Conservation (phyloP, 1,140 invertebrate species). For the Zaprionus kolodkinae region DNA sequence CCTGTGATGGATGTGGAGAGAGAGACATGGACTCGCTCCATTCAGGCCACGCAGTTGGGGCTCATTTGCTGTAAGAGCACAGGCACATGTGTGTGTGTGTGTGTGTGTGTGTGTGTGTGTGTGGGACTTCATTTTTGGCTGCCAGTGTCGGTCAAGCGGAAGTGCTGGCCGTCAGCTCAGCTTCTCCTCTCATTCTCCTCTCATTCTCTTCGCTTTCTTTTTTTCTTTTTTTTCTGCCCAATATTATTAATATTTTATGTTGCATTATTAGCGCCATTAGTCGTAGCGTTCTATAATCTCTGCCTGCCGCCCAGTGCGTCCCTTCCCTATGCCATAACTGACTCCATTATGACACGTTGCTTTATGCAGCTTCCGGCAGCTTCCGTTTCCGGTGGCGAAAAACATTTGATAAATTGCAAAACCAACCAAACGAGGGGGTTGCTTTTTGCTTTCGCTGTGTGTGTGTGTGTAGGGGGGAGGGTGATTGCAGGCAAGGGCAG, state of each 20-base stretch:
- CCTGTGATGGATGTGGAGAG: constrained; percentile 15
- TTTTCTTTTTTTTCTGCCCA: constrained; percentile 7
- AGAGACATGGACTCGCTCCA: background rate
- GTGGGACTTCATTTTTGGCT: constrained; percentile 39
- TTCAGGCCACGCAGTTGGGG: background rate
- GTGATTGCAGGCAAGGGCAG: no score
- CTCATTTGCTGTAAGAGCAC: constrained; percentile 1
- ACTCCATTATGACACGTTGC: constrained; percentile 52
- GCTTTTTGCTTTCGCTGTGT: background rate
- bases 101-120: constrained; percentile 20
- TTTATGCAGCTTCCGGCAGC: constrained; percentile 58
- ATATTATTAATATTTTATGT: constrained; percentile 63
- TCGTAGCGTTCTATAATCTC: background rate
- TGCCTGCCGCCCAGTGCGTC: background rate
- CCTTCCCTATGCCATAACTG: background rate
- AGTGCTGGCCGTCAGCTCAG: constrained; percentile 45
- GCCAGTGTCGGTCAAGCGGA: constrained; percentile 48
- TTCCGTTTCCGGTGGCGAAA: constrained; percentile 63
- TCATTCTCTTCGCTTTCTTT: background rate
- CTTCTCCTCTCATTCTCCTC: no score
- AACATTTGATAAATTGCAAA: constrained; percentile 73
- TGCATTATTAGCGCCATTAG: constrained; percentile 60
- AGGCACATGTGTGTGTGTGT: background rate
- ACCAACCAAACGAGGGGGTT: constrained; percentile 29
- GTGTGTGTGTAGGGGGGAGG: no score